Evolutionary conservation across 1,140 invertebrate species (phyloP).

Genomic region (Aphidius gifuensis): DNA sequence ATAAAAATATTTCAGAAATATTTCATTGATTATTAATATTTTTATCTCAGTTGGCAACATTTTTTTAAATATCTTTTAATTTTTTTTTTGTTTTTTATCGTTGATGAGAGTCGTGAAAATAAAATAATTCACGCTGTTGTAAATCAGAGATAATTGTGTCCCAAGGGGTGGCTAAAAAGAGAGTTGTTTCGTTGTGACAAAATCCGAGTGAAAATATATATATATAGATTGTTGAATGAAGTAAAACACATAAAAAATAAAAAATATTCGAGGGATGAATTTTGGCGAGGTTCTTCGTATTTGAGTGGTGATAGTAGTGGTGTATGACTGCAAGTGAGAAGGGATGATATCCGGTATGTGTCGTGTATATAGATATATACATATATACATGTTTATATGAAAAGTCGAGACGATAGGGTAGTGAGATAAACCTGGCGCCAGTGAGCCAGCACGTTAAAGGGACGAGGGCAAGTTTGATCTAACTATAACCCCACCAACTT

Average conservation of each 20-base stretch:
- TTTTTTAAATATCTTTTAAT: constrained; percentile 11
- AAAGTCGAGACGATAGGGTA: constrained; percentile 36
- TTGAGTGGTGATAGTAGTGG: too few relatives aligned
- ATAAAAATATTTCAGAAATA: too few relatives aligned
- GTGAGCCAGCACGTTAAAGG: constrained; percentile 26
- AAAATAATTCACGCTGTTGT: constrained; percentile 34
- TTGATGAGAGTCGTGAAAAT: constrained; percentile 11
- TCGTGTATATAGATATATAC: too few relatives aligned
- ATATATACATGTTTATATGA: constrained; percentile 28
- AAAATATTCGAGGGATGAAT: too few relatives aligned
- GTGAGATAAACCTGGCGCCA: constrained; percentile 45
- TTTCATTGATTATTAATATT: background rate
- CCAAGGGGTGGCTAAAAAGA: constrained; percentile 35
- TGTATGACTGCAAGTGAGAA: constrained; percentile 23
- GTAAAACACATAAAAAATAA: too few relatives aligned
- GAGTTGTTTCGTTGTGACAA: constrained; percentile 35
- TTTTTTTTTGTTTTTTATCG: constrained; percentile 14
- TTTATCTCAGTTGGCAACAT: background rate
- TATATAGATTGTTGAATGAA: too few relatives aligned
- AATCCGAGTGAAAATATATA: too few relatives aligned
- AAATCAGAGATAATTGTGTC: constrained; percentile 52
- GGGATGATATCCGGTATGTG: constrained; percentile 1
- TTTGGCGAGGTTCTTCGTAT: too few relatives aligned
- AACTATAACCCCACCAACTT: constrained; percentile 24
- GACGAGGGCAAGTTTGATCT: background rate